Percentiles rank a stretch among this genome's conserved stretches.
Evolutionary conservation across 2,113 vertebrate genomes (phyloP).

Genomic region (Cyanistes caeruleus): DNA sequence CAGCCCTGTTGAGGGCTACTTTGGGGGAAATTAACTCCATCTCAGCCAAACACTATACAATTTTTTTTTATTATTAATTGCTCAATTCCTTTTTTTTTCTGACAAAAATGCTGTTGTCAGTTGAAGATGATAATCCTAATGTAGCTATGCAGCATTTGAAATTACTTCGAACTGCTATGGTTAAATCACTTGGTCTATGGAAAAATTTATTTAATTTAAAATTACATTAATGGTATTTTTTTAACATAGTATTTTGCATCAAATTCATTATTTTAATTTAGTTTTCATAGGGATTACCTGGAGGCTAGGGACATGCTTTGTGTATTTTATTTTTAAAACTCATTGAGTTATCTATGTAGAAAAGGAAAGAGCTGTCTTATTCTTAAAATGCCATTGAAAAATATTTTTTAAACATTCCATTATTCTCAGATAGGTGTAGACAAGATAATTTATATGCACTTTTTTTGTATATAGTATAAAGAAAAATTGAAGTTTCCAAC

Average conservation of each 20-base stretch:
- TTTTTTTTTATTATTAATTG: not conserved
- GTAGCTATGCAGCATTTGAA: not conserved
- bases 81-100: not conserved
- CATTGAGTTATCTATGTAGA: not conserved
- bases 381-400: not conserved
- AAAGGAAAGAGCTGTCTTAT: not conserved
- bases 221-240: not conserved
- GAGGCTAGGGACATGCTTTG: not conserved
- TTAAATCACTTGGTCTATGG: not conserved
- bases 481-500: not conserved
- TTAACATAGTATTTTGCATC: not conserved
- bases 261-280: not conserved
- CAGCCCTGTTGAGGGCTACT: not conserved
- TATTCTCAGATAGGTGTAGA: not conserved
- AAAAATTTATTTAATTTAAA: not conserved
- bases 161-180: not conserved
- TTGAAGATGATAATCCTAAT: not conserved
- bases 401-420: not conserved
- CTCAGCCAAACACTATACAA: not conserved
- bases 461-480: not conserved
- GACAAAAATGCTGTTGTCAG: not conserved
- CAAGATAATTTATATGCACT: not conserved
- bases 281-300: not conserved
- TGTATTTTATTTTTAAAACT: not conserved
- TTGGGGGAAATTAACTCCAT: not conserved